Evolutionary conservation across 2,888 invertebrate genomes (phyloP).

Genomic region (Apamea anceps): DNA sequence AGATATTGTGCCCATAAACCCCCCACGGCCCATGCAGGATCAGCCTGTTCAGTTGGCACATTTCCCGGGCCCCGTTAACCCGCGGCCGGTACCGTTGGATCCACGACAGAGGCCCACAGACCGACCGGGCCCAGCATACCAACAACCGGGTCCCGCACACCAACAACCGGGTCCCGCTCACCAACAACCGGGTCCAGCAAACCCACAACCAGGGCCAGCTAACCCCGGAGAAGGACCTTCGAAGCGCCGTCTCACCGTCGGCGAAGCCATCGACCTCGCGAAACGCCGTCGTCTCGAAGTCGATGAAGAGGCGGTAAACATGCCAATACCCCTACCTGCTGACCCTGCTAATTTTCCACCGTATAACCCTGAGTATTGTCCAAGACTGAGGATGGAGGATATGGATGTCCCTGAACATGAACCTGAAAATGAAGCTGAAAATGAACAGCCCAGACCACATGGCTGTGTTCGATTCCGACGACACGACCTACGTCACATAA

Average conservation of each 20-base stretch:
- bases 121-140: background rate
- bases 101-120: background rate
- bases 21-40: background rate
- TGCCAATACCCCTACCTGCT: background rate
- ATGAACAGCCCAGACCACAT: background rate
- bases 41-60: background rate
- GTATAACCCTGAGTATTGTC: background rate
- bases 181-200: background rate
- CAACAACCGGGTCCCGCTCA: background rate
- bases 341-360: background rate
- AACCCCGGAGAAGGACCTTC: slow-evolving; percentile 12
- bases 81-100: background rate
- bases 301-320: background rate
- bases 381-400: background rate
- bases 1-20: slow-evolving; percentile 7
- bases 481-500: background rate
- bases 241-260: slow-evolving; percentile 23
- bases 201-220: background rate
- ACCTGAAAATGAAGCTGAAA: rapidly evolving
- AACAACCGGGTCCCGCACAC: background rate
- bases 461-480: background rate
- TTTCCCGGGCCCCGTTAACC: background rate
- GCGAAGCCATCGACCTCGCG: background rate
- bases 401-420: background rate
- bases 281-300: slow-evolving; percentile 41